These are phyloP conservation scores for Acrobasis repandana DNA, from an alignment of 2,888 invertebrate genomes.

Conservation along the genomic window DNA sequence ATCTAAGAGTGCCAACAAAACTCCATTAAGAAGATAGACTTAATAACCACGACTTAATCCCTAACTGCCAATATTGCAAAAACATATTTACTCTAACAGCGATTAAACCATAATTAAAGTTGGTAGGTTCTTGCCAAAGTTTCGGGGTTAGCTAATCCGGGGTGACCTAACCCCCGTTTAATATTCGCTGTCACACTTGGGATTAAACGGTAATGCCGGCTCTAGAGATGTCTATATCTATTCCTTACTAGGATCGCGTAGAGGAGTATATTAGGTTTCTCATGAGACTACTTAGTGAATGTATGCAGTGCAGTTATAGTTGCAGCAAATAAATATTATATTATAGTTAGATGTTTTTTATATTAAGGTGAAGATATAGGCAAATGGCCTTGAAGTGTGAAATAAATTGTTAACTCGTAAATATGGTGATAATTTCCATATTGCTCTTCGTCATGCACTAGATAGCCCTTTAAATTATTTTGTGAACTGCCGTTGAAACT, in stretches of 20 bases:
- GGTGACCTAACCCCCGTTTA: slow-evolving; percentile 67
- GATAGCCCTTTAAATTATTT: too few relatives aligned
- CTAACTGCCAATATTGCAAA: slow-evolving; percentile 38
- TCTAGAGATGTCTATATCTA: slow-evolving; percentile 29
- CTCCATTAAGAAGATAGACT: slow-evolving; percentile 17
- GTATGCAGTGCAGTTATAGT: too few relatives aligned
- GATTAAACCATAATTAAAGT: slow-evolving; percentile 62
- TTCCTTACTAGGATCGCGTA: slow-evolving; percentile 12
- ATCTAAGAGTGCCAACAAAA: background rate
- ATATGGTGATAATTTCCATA: too few relatives aligned
- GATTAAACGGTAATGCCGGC: slow-evolving; percentile 63
- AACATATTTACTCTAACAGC: slow-evolving; percentile 40
- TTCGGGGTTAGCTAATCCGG: slow-evolving; percentile 60
- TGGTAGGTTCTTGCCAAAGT: slow-evolving; percentile 57
- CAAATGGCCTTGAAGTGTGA: too few relatives aligned
- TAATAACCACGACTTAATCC: slow-evolving; percentile 14
- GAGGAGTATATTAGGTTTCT: slow-evolving; percentile 10
- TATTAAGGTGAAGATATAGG: too few relatives aligned
- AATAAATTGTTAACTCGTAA: too few relatives aligned
- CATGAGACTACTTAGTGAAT: too few relatives aligned
- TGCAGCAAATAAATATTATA: too few relatives aligned
- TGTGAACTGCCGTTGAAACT: too few relatives aligned
- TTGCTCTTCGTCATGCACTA: too few relatives aligned
- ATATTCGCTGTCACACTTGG: slow-evolving; percentile 73
- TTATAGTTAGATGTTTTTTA: too few relatives aligned